Base-by-base conservation (phyloP, 2,888 invertebrate species). In the Pinctada fucata region DNA sequence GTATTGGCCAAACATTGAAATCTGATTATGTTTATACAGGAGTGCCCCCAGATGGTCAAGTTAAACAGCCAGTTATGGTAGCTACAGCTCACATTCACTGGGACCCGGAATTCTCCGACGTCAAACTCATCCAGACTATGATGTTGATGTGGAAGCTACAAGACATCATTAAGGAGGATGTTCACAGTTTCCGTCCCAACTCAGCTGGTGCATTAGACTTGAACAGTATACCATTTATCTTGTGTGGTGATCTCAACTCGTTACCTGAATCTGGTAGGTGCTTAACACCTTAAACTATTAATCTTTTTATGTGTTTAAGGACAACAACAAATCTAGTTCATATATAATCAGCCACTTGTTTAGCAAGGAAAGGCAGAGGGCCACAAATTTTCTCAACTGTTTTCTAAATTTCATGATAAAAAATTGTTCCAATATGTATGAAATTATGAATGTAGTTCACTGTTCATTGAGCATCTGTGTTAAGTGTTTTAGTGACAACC, bases 71-170 rank as follows among this genome's bases (percentile, higher is more conserved):
- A 45, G 94, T 99, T 82, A 94, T 99, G 81, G 98, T 99, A 74
- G 98, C 99, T 93, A 99, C 99, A 51, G 99, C 99, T 58, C 99
- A 99, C 93, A 97, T 99, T 89, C 99, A 99, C 93, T 99, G 99
- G 99, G 99, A 99, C 94, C 99, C 99, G 0, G 99, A 99, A 94
- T 99, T 96, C 93, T 98, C 99, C 93, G 99, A 99, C 93, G 99
- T 99, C 71, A 99, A 99, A 93, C 95, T 99, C 70, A 98, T 99
- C 85, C 99, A 99, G 93, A 98, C 98, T 58, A 98, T 99, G 97
- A 99, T 99, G 98, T 94, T 99, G 86, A 96, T 97, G 93, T 96
- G 97, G 92, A 99, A 99, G 93, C 94, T 99, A 87, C 95, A 96
- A 91, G 94, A 95, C 82, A 97, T 92, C 79, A 89, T 90, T 63